These are phyloP conservation scores for Agapostemon virescens DNA, from an alignment of 2,888 invertebrate genomes.

Conservation along the genomic window DNA sequence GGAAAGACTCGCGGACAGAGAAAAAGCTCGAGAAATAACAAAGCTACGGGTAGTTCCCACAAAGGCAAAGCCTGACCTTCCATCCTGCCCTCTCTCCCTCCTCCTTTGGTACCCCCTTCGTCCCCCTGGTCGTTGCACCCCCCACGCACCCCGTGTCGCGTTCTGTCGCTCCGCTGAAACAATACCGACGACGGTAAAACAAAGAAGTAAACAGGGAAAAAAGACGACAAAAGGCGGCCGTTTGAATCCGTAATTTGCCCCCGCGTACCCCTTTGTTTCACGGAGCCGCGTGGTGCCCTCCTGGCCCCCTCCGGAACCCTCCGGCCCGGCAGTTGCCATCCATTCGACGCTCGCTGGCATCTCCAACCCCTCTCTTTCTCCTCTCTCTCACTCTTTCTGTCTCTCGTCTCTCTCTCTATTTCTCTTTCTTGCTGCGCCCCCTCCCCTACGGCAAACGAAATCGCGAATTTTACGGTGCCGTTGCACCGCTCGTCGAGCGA, in stretches of 20 bases:
- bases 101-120: neutral
- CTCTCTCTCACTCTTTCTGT: neutral
- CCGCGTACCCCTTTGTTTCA: constrained; percentile 76
- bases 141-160: constrained; percentile 31
- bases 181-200: constrained; percentile 78
- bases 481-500: constrained; percentile 50
- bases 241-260: constrained; percentile 80
- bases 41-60: constrained; percentile 69
- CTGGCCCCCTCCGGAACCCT: constrained; percentile 36
- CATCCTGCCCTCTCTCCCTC: constrained; percentile 35
- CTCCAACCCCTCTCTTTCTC: neutral
- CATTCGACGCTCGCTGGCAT: constrained; percentile 33
- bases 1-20: constrained; percentile 50
- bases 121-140: neutral
- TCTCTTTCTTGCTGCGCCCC: neutral
- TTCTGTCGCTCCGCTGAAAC: constrained; percentile 70
- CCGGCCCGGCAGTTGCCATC: constrained; percentile 41
- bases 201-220: constrained; percentile 79
- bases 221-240: constrained; percentile 76
- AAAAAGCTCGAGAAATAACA: constrained; percentile 72
- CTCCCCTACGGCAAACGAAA: constrained; percentile 11
- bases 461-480: constrained; percentile 54
- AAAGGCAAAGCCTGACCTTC: constrained; percentile 69
- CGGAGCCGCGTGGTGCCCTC: constrained; percentile 56
- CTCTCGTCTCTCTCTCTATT: too few species aligned